phyloP scores from a whole-genome alignment of 2,888 invertebrate genomes.

The Theodoxus fluviatilis region DNA sequence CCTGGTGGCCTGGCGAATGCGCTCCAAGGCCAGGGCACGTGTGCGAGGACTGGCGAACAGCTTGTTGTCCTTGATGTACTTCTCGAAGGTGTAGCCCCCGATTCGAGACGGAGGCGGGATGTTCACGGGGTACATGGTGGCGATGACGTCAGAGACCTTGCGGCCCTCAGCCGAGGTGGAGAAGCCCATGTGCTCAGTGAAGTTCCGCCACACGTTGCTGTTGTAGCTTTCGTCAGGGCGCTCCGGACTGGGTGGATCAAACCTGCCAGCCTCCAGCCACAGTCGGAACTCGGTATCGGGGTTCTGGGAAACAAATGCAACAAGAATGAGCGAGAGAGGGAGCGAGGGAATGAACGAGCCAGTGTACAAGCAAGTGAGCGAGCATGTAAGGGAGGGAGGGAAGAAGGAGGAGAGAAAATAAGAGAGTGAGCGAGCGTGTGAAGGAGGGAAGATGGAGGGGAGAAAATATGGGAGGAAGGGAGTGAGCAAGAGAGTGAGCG shows the following conservation, averaged over 20 bases:
- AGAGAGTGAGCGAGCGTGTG: no score
- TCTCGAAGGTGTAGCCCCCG: conserved; percentile 59
- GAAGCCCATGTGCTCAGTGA: conserved; percentile 57
- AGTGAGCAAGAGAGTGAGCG: no score
- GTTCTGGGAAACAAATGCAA: no score
- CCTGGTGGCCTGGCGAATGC: conserved; percentile 50
- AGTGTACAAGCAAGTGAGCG: no score
- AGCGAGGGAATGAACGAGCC: no score
- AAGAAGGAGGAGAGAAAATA: no score
- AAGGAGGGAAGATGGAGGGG: no score
- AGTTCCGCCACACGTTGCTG: conserved; percentile 64
- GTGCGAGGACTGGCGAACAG: conserved; percentile 56
- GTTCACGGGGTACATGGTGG: conserved; percentile 62
- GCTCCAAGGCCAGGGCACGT: conserved; percentile 49
- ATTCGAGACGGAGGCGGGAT: conserved; percentile 62
- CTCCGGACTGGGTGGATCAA: conserved; percentile 52
- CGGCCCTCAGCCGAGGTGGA: conserved; percentile 49
- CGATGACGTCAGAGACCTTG: conserved; percentile 59
- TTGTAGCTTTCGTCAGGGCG: conserved; percentile 58
- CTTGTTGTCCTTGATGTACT: conserved; percentile 58
- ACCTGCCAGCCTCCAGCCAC: conserved; percentile 64
- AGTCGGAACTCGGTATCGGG: conserved; percentile 54
- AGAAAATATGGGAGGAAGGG: no score
- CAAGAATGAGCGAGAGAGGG: no score
- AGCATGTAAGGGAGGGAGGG: no score